Percentiles rank a stretch among this genome's conserved stretches.
phyloP scores from a whole-genome alignment of 2,113 vertebrate genomes.

The Calidris pugnax region DNA sequence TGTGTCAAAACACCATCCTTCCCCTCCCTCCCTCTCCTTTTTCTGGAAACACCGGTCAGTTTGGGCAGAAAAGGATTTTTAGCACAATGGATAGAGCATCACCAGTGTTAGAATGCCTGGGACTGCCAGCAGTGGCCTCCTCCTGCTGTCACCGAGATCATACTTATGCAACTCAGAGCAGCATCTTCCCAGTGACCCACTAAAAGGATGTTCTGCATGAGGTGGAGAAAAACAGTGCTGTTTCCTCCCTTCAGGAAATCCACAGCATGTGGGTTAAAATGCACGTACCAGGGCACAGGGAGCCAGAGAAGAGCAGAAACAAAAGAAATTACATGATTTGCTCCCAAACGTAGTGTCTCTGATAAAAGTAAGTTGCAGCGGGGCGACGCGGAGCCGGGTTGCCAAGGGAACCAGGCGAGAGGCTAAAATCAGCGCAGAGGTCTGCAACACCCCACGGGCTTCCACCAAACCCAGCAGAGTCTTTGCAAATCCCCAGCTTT shows the following conservation, averaged over 20 bases:
- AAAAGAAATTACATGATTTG: neutral
- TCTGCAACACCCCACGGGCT: neutral
- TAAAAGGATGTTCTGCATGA: neutral
- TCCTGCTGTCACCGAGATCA: neutral
- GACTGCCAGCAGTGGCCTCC: neutral
- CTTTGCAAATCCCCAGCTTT: neutral
- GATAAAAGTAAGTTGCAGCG: neutral
- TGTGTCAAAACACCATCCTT: neutral
- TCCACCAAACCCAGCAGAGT: neutral
- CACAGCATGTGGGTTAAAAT: neutral
- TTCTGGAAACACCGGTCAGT: neutral
- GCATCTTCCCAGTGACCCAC: conserved; percentile 14
- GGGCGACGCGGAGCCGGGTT: neutral
- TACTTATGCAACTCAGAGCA: neutral
- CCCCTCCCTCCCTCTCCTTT: neutral
- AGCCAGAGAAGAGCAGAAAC: neutral
- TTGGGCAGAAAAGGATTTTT: neutral
- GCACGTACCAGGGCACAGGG: neutral
- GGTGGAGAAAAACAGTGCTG: neutral
- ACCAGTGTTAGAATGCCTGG: neutral
- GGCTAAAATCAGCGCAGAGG: neutral
- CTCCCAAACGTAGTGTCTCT: neutral
- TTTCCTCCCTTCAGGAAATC: neutral
- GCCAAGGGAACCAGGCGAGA: conserved; percentile 24
- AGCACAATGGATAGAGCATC: neutral